These are phyloP conservation scores for Rhadinocentrus ornatus DNA, from an alignment of 2,797 vertebrate species.

Conservation along the genomic window DNA sequence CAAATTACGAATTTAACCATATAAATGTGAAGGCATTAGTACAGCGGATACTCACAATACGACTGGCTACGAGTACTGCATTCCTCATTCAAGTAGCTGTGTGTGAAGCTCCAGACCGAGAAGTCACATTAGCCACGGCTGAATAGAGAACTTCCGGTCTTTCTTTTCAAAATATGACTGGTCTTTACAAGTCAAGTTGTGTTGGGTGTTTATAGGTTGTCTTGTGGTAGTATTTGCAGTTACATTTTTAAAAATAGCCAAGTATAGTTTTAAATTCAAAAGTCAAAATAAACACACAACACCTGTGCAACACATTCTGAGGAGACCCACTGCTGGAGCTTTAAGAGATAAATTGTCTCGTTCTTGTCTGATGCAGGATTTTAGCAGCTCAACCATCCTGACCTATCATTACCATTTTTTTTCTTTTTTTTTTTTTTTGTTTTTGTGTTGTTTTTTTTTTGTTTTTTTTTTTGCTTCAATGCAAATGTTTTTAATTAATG, in stretches of 20 bases:
- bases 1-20: background rate
- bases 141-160: constrained; percentile 17
- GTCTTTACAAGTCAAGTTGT: background rate
- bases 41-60: constrained; percentile 59
- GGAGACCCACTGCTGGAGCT: too few species aligned
- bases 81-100: constrained; percentile 55
- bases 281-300: too few species aligned
- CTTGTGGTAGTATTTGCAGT: background rate
- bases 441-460: too few species aligned
- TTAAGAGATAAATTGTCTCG: too few species aligned
- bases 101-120: background rate
- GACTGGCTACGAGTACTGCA: constrained; percentile 44
- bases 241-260: background rate
- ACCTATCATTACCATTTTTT: too few species aligned
- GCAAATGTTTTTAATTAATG: too few species aligned
- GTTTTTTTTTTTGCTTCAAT: too few species aligned
- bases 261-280: too few species aligned
- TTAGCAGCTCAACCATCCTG: too few species aligned
- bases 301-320: too few species aligned
- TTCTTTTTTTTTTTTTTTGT: too few species aligned
- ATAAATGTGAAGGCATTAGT: background rate
- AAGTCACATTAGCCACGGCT: background rate
- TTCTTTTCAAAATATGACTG: constrained; percentile 40
- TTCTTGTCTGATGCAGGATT: too few species aligned
- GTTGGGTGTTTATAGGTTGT: background rate